A percentile compares a stretch with the other conserved stretches of the same genome.
phyloP scores from a whole-genome alignment of 2,888 invertebrate genomes.

The Synergus gifuensis region DNA sequence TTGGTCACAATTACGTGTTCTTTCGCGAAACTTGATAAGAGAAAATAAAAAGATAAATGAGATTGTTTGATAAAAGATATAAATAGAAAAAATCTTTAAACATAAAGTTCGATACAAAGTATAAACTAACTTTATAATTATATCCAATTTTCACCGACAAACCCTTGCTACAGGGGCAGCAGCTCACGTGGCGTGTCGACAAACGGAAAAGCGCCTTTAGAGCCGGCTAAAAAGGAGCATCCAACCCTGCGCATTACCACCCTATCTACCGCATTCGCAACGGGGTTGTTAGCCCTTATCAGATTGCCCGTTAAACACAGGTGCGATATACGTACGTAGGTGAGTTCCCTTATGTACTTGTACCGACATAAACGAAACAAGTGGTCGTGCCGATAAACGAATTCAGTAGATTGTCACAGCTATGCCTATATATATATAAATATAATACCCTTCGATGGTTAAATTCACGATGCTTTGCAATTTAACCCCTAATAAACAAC shows the following conservation, averaged over 20 bases:
- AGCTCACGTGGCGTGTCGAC: slow-evolving; percentile 55
- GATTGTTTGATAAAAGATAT: background rate
- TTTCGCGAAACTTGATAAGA: no score
- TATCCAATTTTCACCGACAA: background rate
- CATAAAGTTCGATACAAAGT: background rate
- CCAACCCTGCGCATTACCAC: slow-evolving; percentile 67
- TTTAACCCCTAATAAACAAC: background rate
- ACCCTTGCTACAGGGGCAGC: slow-evolving; percentile 41
- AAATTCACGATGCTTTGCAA: background rate
- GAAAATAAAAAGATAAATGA: no score
- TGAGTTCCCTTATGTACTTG: slow-evolving; percentile 30
- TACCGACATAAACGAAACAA: slow-evolving; percentile 29
- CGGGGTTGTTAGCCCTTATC: slow-evolving; percentile 68
- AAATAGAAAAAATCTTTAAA: background rate
- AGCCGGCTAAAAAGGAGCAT: slow-evolving; percentile 71
- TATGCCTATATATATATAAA: background rate
- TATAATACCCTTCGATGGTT: background rate
- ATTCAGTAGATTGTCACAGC: background rate
- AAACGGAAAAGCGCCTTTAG: slow-evolving; percentile 69
- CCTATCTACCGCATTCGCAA: slow-evolving; percentile 51
- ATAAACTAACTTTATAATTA: background rate
- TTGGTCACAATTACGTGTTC: no score
- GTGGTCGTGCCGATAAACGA: slow-evolving; percentile 25
- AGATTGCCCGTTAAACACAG: slow-evolving; percentile 69
- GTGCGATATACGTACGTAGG: slow-evolving; percentile 61